A percentile compares a stretch with the other conserved stretches of the same genome.
These are phyloP conservation scores for Capreolus pygargus DNA, from an alignment of 2,113 vertebrate genomes.

Conservation along the genomic window DNA sequence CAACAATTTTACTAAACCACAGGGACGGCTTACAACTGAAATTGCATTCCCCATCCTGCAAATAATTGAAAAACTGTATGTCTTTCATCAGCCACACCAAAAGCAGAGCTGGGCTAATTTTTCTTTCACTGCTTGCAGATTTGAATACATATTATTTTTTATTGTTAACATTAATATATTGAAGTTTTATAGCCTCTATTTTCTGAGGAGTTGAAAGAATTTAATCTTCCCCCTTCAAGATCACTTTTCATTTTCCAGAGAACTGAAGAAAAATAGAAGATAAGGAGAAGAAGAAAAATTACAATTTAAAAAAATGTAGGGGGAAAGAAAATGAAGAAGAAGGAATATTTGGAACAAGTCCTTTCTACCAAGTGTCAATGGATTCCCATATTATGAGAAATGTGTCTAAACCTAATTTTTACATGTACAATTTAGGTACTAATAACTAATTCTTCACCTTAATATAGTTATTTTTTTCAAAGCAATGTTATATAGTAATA, in stretches of 20 bases:
- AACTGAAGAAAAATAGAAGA: neutral
- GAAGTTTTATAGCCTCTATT: neutral
- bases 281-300: neutral
- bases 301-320: neutral
- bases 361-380: neutral
- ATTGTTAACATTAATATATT: constrained; percentile 5
- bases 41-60: neutral
- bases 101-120: neutral
- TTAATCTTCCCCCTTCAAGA: neutral
- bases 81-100: neutral
- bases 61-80: neutral
- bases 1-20: neutral
- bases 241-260: constrained; percentile 39
- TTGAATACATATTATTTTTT: constrained; percentile 17
- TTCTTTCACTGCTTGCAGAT: neutral
- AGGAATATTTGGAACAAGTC: neutral
- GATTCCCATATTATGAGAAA: neutral
- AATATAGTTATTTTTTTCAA: constrained; percentile 12
- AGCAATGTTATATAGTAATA: neutral
- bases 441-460: neutral
- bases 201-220: neutral
- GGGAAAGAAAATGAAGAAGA: neutral
- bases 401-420: neutral
- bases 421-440: neutral
- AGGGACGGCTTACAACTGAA: neutral